Evolutionary conservation across 2,797 vertebrate species (phyloP), one percentile per base, ranked within the genome.

Genomic region (Chlorospingus semifuscus): DNA sequence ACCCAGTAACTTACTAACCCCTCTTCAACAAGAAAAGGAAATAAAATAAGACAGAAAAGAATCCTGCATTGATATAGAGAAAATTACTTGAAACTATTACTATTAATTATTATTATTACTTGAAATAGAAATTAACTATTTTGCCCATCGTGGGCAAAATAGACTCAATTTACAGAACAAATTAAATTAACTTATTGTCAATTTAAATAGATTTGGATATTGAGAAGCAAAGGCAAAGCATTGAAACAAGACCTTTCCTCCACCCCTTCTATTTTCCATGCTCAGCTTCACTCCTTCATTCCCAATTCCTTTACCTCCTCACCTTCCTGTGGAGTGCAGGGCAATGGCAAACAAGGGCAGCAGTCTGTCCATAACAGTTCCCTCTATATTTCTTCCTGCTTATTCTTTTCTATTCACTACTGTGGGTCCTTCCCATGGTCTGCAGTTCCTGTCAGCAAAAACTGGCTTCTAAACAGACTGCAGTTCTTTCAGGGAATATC

Each of bases 311-410:
- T 44, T 68, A 32, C 9, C 14, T 86, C 9, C 19, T 69, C 16
- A 29, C 2, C 1, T 3, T 76, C 52, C 13, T 2, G 3, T 39
- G 23, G 12, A 69, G 8, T 1, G 2, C 34, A 27, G 32, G 8
- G 14, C 22, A 11, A 39, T 56, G 7, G 21, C 7, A 12, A 75
- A 59, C 15, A 12, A 55, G 17, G 22, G 9, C 24, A 34, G 8
- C 15, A 42, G 19, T 27, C 34, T 30, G 10, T 32, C 56, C 3
- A 0, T 13, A 44, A 21, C 8, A 53, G 13, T 8, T 57, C 9
- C 3, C 18, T 61, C 42, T 57, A 37, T 15, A 15, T 11, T 47
- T 11, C 22, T 83, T 64, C 46, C 26, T 49, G 17, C 32, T 47
- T 27, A 15, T 23, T 22, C 17, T 55, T 55, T 81, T 65, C 29